phyloP scores from a whole-genome alignment of 2,113 vertebrate genomes.

The Uria aalge region DNA sequence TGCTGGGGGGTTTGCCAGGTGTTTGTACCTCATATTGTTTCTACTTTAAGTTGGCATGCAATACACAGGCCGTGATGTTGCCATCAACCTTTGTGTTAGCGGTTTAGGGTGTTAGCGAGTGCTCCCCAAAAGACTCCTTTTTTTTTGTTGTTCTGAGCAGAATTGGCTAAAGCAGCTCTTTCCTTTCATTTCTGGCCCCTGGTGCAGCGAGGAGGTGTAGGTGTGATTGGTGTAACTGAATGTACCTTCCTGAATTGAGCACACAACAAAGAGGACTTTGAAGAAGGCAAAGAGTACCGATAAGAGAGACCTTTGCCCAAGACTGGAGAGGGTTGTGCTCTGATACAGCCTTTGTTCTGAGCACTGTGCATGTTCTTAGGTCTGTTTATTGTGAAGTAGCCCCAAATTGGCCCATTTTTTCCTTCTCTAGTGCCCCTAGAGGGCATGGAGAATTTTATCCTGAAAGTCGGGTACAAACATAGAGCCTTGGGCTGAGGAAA shows the following conservation, averaged over 20 bases:
- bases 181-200: constrained; percentile 63
- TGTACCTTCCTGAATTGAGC: constrained; percentile 84
- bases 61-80: neutral
- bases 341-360: neutral
- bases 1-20: neutral
- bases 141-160: neutral
- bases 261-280: constrained; percentile 86
- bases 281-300: constrained; percentile 84
- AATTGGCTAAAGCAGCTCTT: neutral
- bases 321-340: neutral
- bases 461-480: neutral
- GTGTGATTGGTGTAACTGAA: constrained; percentile 82
- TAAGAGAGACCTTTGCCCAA: constrained; percentile 14
- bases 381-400: neutral
- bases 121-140: neutral
- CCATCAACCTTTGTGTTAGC: neutral
- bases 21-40: neutral
- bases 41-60: neutral
- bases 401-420: neutral
- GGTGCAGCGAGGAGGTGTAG: constrained; percentile 74
- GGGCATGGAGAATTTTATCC: neutral
- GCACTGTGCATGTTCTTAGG: neutral
- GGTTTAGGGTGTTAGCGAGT: neutral
- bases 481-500: neutral
- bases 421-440: neutral